phyloP scores from a whole-genome alignment of 2,113 vertebrate species.

The Plestiodon gilberti region DNA sequence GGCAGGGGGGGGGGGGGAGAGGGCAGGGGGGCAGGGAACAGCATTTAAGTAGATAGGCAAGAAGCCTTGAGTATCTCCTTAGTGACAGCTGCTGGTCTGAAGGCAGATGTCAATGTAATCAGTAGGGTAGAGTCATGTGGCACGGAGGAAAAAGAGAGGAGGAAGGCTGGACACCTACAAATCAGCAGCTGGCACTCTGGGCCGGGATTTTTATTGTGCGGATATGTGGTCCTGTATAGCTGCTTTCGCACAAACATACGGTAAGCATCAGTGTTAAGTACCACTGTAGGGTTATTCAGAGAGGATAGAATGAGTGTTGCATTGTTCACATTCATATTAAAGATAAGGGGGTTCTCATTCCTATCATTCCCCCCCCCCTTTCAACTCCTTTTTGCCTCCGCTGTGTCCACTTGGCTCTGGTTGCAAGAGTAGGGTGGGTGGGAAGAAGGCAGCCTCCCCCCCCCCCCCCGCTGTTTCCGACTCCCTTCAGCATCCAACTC shows the following conservation, averaged over 20 bases:
- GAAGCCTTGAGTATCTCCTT: neutral
- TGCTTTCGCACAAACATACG: neutral
- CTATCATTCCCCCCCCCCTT: no score
- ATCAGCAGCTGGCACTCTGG: neutral
- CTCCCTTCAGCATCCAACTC: no score
- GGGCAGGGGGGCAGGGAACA: no score
- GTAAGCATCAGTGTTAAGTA: neutral
- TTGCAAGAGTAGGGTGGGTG: no score
- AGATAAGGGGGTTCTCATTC: neutral
- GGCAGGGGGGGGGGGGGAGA: neutral
- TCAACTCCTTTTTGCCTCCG: neutral
- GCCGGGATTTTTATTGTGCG: neutral
- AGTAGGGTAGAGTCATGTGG: neutral
- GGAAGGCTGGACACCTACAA: neutral
- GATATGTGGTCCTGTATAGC: neutral
- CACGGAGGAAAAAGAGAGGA: neutral
- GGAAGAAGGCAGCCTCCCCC: no score
- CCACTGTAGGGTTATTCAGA: no score
- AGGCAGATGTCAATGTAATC: slow-evolving; percentile 17
- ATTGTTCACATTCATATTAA: neutral
- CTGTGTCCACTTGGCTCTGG: no score
- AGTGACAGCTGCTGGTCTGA: neutral
- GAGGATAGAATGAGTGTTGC: neutral
- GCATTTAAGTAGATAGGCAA: neutral
- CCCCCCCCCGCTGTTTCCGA: no score